A percentile compares a stretch with the other conserved stretches of the same genome.
These are phyloP conservation scores for Tetheella fluctuosa DNA, from an alignment of 2,888 invertebrate genomes.

Conservation along the genomic window DNA sequence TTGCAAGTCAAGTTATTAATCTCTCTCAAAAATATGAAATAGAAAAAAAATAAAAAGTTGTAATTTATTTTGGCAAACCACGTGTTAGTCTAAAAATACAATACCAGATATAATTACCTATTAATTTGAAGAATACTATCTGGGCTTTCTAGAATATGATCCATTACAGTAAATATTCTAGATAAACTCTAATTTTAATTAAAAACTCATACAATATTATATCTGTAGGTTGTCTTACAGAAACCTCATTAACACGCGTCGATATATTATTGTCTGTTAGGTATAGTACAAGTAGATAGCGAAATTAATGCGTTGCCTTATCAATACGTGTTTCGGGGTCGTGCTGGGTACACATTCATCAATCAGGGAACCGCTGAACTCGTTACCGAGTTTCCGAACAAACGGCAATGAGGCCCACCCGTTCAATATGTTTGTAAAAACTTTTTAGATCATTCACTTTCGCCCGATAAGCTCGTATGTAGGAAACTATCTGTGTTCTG, in stretches of 20 bases:
- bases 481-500: conserved; percentile 40
- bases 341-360: conserved; percentile 63
- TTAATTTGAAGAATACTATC: too few species aligned
- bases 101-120: too few species aligned
- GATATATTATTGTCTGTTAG: conserved; percentile 51
- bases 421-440: conserved; percentile 70
- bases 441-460: conserved; percentile 81
- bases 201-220: neutral
- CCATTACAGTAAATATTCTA: too few species aligned
- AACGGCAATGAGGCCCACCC: conserved; percentile 63
- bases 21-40: too few species aligned
- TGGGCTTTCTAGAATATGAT: too few species aligned
- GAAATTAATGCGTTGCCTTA: conserved; percentile 67
- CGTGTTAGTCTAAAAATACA: too few species aligned
- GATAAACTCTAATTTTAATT: too few species aligned
- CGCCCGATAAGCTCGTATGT: conserved; percentile 55
- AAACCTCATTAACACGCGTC: conserved; percentile 37
- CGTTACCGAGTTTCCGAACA: conserved; percentile 73
- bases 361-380: conserved; percentile 77
- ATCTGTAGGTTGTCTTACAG: conserved; percentile 17
- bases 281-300: conserved; percentile 33
- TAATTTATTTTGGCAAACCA: too few species aligned
- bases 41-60: too few species aligned
- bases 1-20: too few species aligned
- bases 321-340: conserved; percentile 63